Conservation (phyloP, 1,140 invertebrate genomes). For the Cydia pomonella region DNA sequence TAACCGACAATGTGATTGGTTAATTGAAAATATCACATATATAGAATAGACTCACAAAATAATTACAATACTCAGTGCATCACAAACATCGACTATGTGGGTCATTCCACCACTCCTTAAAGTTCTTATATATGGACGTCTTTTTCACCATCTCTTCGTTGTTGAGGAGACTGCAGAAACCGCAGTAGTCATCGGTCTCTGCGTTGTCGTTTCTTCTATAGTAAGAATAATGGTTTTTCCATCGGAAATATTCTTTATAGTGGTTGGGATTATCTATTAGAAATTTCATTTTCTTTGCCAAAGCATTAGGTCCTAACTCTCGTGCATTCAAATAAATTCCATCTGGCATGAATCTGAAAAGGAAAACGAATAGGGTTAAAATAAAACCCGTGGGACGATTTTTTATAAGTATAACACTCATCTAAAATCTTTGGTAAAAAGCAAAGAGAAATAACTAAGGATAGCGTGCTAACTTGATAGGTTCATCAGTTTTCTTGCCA, state of each 20-base stretch:
- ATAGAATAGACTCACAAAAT: too few relatives aligned
- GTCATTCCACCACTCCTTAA: slow-evolving; percentile 42
- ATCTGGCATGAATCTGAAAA: slow-evolving; percentile 69
- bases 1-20: too few relatives aligned
- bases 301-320: slow-evolving; percentile 48
- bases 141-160: slow-evolving; percentile 50
- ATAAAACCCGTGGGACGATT: too few relatives aligned
- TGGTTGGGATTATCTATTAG: slow-evolving; percentile 54
- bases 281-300: slow-evolving; percentile 57
- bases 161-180: slow-evolving; percentile 60
- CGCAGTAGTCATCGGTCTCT: slow-evolving; percentile 64
- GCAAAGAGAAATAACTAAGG: too few relatives aligned
- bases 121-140: slow-evolving; percentile 48
- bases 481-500: too few relatives aligned
- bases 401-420: too few relatives aligned
- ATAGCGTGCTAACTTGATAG: too few relatives aligned
- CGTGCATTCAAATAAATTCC: slow-evolving; percentile 66
- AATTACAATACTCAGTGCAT: background rate
- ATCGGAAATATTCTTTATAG: slow-evolving; percentile 63
- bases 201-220: slow-evolving; percentile 45
- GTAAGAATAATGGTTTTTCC: slow-evolving; percentile 64
- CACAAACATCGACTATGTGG: background rate
- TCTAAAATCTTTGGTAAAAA: too few relatives aligned
- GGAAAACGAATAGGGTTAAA: slow-evolving; percentile 1
- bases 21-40: too few relatives aligned